Conservation (phyloP, 2,797 vertebrate species). For the Melanogrammus aeglefinus region DNA sequence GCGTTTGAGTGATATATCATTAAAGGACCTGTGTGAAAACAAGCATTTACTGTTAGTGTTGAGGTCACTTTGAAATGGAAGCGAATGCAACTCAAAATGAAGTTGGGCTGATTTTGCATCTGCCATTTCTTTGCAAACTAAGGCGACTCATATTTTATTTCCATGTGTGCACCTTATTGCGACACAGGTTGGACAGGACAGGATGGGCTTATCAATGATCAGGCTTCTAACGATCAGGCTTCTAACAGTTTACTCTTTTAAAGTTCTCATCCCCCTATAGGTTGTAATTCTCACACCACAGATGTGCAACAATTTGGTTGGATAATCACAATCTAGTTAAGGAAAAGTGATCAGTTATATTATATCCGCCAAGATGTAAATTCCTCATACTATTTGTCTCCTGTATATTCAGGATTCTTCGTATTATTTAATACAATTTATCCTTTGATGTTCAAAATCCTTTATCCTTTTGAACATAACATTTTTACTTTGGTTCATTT, state of each 20-base stretch:
- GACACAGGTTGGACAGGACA: background rate
- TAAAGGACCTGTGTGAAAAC: background rate
- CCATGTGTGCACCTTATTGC: background rate
- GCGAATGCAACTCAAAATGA: background rate
- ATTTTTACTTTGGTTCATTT: background rate
- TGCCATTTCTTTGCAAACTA: background rate
- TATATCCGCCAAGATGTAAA: background rate
- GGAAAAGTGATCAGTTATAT: background rate
- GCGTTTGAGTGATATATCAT: background rate
- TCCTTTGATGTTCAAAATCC: too few relatives aligned
- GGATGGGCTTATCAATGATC: background rate
- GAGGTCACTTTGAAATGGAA: background rate
- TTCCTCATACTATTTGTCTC: background rate
- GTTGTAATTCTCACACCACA: too few relatives aligned
- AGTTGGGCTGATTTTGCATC: background rate
- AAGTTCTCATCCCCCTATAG: too few relatives aligned
- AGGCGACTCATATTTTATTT: background rate
- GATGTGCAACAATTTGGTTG: background rate
- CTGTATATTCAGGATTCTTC: background rate
- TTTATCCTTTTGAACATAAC: too few relatives aligned
- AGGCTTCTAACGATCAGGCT: background rate
- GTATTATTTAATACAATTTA: background rate
- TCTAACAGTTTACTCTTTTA: background rate
- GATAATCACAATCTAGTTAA: background rate
- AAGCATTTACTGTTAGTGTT: background rate